A percentile compares a stretch with the other conserved stretches of the same genome.
Evolutionary conservation across 1,140 invertebrate genomes (phyloP).

Genomic region (Pogonus chalceus): DNA sequence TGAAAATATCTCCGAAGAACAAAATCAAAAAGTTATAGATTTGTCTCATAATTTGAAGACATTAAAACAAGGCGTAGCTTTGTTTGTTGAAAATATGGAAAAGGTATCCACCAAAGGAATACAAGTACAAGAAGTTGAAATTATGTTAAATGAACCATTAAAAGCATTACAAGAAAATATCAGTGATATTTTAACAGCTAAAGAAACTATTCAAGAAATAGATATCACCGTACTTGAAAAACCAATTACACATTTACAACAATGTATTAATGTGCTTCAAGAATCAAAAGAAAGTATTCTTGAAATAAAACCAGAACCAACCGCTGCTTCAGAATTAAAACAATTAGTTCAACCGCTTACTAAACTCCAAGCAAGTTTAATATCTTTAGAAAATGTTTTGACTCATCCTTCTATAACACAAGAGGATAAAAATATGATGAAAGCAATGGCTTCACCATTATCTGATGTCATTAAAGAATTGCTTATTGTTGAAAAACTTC

Average conservation of each 20-base stretch:
- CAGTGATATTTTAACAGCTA: background rate
- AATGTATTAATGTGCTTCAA: constrained; percentile 1
- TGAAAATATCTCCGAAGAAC: background rate
- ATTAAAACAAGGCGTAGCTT: background rate
- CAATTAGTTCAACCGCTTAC: constrained; percentile 2
- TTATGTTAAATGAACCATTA: constrained; percentile 2
- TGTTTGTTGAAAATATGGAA: background rate
- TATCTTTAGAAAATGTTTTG: too few relatives aligned
- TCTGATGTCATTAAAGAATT: too few relatives aligned
- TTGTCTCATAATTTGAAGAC: background rate
- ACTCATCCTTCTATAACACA: too few relatives aligned
- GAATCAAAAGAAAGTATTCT: background rate
- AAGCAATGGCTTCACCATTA: too few relatives aligned
- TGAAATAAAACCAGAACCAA: background rate
- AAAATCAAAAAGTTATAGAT: background rate
- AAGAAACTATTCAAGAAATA: too few relatives aligned
- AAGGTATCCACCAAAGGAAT: background rate
- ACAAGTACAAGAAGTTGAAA: background rate
- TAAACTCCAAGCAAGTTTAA: too few relatives aligned
- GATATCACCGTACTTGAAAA: background rate
- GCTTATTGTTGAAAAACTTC: too few relatives aligned
- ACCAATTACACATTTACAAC: background rate
- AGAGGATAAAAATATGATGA: too few relatives aligned
- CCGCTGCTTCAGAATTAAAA: constrained; percentile 1
- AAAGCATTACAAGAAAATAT: constrained; percentile 1